A percentile compares a stretch with the other conserved stretches of the same genome.
These are phyloP conservation scores for Onychorhynchus coronatus DNA, from an alignment of 2,113 vertebrate genomes.

Conservation along the genomic window DNA sequence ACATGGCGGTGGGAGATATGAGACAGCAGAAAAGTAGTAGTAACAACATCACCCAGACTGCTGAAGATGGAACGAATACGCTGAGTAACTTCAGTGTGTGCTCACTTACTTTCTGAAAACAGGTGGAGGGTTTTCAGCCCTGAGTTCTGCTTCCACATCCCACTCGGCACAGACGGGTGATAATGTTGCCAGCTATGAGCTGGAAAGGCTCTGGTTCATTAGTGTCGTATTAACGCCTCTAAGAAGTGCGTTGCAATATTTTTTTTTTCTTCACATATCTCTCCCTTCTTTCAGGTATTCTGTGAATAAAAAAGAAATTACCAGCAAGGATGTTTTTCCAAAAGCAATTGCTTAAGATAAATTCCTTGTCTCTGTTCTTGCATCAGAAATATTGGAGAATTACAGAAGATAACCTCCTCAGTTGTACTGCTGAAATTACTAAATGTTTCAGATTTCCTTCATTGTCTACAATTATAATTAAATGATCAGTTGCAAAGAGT, in stretches of 20 bases:
- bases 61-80: not conserved
- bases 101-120: not conserved
- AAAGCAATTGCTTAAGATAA: not conserved
- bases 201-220: not conserved
- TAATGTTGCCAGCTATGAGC: not conserved
- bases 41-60: not conserved
- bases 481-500: not conserved
- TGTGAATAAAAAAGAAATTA: not conserved
- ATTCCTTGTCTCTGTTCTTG: not conserved
- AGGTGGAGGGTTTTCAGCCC: slow-evolving; percentile 15
- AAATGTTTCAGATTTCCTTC: not conserved
- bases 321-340: not conserved
- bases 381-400: not conserved
- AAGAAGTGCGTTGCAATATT: not conserved
- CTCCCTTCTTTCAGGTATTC: not conserved
- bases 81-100: slow-evolving; percentile 30
- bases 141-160: not conserved
- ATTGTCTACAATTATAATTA: not conserved
- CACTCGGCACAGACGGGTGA: not conserved
- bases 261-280: not conserved
- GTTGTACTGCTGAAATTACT: not conserved
- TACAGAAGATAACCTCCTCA: not conserved
- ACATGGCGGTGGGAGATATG: slow-evolving; percentile 59
- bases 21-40: slow-evolving; percentile 57
- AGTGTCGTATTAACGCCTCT: not conserved